These are phyloP conservation scores for Bucorvus abyssinicus DNA, from an alignment of 2,797 vertebrate species.

Conservation along the genomic window DNA sequence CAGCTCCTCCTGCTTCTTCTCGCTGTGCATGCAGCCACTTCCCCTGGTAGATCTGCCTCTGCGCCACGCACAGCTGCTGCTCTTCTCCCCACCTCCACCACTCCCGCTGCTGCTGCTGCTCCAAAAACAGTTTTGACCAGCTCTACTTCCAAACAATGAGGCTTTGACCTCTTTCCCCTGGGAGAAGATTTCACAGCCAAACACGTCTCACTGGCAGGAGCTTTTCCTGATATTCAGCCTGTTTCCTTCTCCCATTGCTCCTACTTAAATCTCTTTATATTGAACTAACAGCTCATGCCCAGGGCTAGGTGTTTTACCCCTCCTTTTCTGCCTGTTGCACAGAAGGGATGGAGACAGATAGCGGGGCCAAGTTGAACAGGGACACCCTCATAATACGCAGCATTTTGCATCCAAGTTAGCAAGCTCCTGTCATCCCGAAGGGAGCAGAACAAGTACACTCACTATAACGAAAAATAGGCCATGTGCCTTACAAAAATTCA, in stretches of 20 bases:
- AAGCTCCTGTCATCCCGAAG: neutral
- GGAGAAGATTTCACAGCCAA: constrained; percentile 73
- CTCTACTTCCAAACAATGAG: constrained; percentile 65
- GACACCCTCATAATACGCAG: neutral
- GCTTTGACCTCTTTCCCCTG: constrained; percentile 68
- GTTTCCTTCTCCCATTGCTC: constrained; percentile 67
- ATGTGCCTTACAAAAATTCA: constrained; percentile 49
- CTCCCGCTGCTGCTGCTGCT: constrained; percentile 43
- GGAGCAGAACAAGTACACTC: constrained; percentile 39
- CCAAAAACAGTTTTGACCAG: constrained; percentile 60
- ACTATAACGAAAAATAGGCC: constrained; percentile 44
- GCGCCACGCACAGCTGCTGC: constrained; percentile 52
- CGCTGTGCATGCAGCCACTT: neutral
- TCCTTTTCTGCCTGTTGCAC: neutral
- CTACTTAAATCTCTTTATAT: constrained; percentile 57
- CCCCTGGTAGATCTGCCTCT: neutral
- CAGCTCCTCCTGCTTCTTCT: constrained; percentile 13
- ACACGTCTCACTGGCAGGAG: constrained; percentile 68
- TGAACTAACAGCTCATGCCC: constrained; percentile 12
- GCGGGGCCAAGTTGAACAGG: neutral
- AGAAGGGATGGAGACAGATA: neutral
- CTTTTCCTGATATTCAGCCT: constrained; percentile 71
- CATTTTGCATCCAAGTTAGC: neutral
- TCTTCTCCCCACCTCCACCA: constrained; percentile 45
- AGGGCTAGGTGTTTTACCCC: constrained; percentile 19